A percentile compares a stretch with the other conserved stretches of the same genome.
Conservation (phyloP, 1,140 invertebrate species). For the Panulirus ornatus region DNA sequence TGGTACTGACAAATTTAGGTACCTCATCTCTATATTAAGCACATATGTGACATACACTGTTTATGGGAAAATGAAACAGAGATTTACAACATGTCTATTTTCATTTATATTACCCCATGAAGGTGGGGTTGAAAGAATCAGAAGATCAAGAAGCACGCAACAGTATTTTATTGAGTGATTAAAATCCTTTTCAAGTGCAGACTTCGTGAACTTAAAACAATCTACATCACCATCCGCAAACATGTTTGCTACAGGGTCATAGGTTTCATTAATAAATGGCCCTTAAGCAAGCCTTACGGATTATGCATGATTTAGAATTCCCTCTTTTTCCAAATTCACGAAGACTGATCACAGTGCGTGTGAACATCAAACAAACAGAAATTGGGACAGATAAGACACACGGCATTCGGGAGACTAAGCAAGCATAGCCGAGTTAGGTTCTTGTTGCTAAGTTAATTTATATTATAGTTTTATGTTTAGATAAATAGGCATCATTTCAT, state of each 20-base stretch:
- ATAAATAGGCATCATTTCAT: slow-evolving; percentile 50
- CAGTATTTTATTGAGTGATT: slow-evolving; percentile 32
- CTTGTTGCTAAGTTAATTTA: slow-evolving; percentile 9
- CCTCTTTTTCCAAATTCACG: slow-evolving; percentile 27
- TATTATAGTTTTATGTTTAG: slow-evolving; percentile 21
- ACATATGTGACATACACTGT: background rate
- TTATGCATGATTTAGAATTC: background rate
- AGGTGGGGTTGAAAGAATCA: slow-evolving; percentile 32
- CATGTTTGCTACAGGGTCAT: background rate
- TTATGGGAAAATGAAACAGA: background rate
- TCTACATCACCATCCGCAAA: slow-evolving; percentile 13
- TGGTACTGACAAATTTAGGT: background rate
- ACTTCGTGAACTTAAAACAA: slow-evolving; percentile 21
- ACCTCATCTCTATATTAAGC: background rate
- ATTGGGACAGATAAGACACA: slow-evolving; percentile 63
- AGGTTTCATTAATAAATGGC: background rate
- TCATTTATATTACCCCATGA: slow-evolving; percentile 39
- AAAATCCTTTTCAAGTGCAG: slow-evolving; percentile 15
- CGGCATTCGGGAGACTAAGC: slow-evolving; percentile 62
- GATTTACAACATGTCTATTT: slow-evolving; percentile 20
- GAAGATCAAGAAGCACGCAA: slow-evolving; percentile 55
- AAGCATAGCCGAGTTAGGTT: slow-evolving; percentile 60
- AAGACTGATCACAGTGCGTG: slow-evolving; percentile 42
- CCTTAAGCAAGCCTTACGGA: background rate
- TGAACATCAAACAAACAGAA: slow-evolving; percentile 59